Conservation (phyloP, 2,888 invertebrate species). For the Linnaemya vulpina region DNA sequence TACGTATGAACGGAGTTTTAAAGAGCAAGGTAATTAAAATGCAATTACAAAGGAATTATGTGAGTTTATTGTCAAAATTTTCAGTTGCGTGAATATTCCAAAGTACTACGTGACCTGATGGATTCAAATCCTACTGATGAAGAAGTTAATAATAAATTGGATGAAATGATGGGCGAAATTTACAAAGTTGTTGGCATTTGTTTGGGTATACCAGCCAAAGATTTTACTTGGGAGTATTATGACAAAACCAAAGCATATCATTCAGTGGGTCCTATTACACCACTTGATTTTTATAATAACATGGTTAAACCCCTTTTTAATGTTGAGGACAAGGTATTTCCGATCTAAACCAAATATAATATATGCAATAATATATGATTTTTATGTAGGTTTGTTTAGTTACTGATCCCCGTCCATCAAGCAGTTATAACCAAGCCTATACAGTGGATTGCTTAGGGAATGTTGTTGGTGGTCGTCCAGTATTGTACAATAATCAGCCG, state of each 20-base stretch:
- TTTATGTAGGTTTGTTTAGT: conserved; percentile 89
- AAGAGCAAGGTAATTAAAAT: conserved; percentile 89
- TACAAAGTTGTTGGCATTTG: conserved; percentile 93
- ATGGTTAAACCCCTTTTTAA: conserved; percentile 91
- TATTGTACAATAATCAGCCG: conserved; percentile 94
- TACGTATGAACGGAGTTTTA: conserved; percentile 90
- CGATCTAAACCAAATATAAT: not conserved
- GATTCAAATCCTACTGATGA: conserved; percentile 85
- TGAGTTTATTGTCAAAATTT: not conserved
- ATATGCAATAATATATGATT: not conserved
- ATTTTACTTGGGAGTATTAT: conserved; percentile 93
- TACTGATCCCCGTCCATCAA: conserved; percentile 91
- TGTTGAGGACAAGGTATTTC: conserved; percentile 90
- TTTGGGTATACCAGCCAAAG: conserved; percentile 90
- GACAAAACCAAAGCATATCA: conserved; percentile 91
- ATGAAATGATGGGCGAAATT: conserved; percentile 89
- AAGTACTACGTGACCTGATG: conserved; percentile 87
- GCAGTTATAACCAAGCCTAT: conserved; percentile 91
- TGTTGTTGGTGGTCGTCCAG: conserved; percentile 90
- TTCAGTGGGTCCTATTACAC: conserved; percentile 89
- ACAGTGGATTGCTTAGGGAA: conserved; percentile 95
- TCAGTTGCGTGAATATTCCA: conserved; percentile 91
- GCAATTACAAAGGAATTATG: not conserved
- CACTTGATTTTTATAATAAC: conserved; percentile 91
- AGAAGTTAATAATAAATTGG: conserved; percentile 86